These are phyloP conservation scores for Drosophila punjabiensis DNA, from an alignment of 1,140 invertebrate species.

Conservation along the genomic window DNA sequence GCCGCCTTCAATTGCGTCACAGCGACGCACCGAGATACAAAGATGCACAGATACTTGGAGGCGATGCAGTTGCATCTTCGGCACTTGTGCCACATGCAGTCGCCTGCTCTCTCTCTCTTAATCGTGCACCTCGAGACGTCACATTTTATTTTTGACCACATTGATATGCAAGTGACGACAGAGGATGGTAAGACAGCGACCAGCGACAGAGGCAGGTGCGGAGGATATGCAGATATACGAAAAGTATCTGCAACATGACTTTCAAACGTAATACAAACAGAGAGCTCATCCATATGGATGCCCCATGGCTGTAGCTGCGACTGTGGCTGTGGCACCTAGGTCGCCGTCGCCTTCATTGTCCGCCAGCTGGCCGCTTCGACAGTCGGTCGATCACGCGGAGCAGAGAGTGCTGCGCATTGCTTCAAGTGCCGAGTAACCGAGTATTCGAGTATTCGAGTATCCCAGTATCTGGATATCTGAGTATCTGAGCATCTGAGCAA, in stretches of 20 bases:
- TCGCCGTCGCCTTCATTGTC: constrained; percentile 14
- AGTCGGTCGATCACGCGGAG: constrained; percentile 80
- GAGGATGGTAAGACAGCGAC: neutral
- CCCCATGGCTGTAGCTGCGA: constrained; percentile 24
- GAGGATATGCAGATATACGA: constrained; percentile 63
- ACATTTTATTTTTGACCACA: constrained; percentile 75
- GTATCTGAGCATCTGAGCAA: constrained; percentile 2
- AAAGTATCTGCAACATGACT: constrained; percentile 77
- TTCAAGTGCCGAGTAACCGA: constrained; percentile 36
- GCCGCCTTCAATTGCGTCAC: constrained; percentile 67
- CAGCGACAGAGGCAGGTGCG: constrained; percentile 48
- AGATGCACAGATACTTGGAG: neutral
- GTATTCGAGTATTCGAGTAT: constrained; percentile 6
- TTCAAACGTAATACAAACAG: constrained; percentile 83
- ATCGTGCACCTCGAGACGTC: constrained; percentile 74
- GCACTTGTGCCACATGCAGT: constrained; percentile 55
- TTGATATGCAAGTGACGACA: constrained; percentile 80
- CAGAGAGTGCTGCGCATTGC: constrained; percentile 52
- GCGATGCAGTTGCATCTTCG: constrained; percentile 61
- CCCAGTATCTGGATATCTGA: constrained; percentile 34
- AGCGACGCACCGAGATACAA: constrained; percentile 51
- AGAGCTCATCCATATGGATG: constrained; percentile 61
- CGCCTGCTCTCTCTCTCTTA: constrained; percentile 46
- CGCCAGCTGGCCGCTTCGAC: constrained; percentile 54
- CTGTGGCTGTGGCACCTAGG: constrained; percentile 16